phyloP scores from a whole-genome alignment of 37 sponge, comb jelly and placozoan genomes.

The Chondrilla cf. caribensis region DNA sequence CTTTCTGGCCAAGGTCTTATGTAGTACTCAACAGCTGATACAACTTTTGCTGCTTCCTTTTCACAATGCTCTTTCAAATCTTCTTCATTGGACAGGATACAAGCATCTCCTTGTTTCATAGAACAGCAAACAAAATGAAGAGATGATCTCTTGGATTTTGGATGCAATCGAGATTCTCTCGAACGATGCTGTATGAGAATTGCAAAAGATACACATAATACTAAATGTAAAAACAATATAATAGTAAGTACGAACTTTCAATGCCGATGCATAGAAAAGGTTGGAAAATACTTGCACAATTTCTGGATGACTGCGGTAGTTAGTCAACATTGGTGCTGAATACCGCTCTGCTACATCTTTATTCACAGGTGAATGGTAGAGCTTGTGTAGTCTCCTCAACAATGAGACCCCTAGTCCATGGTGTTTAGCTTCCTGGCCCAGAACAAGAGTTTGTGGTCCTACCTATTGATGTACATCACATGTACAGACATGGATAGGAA shows the following conservation, averaged over 20 bases:
- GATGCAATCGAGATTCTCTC: too few species aligned
- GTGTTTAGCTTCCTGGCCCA: conserved; percentile 52
- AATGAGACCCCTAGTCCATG: conserved; percentile 60
- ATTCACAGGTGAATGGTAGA: conserved; percentile 3
- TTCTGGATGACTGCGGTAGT: conserved; percentile 59
- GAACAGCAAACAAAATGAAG: conserved; percentile 27
- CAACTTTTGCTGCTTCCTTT: conserved; percentile 7
- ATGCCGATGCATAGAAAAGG: conserved; percentile 60
- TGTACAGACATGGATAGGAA: too few species aligned
- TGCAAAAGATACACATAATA: too few species aligned
- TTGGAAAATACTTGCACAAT: conserved; percentile 59
- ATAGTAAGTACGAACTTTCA: conserved; percentile 17
- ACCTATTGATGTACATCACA: conserved; percentile 26
- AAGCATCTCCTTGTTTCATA: neutral
- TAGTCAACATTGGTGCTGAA: conserved; percentile 31
- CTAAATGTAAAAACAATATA: too few species aligned
- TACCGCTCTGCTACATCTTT: neutral
- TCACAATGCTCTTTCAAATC: neutral
- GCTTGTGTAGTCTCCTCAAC: conserved; percentile 42
- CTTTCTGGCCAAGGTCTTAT: conserved; percentile 37
- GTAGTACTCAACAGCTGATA: conserved; percentile 25
- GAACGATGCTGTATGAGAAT: too few species aligned
- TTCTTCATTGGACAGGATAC: neutral
- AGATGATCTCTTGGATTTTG: too few species aligned
- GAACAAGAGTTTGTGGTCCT: conserved; percentile 66